A percentile compares a stretch with the other conserved stretches of the same genome.
These are phyloP conservation scores for Nymphicus hollandicus DNA, from an alignment of 2,113 vertebrate genomes.

Conservation along the genomic window DNA sequence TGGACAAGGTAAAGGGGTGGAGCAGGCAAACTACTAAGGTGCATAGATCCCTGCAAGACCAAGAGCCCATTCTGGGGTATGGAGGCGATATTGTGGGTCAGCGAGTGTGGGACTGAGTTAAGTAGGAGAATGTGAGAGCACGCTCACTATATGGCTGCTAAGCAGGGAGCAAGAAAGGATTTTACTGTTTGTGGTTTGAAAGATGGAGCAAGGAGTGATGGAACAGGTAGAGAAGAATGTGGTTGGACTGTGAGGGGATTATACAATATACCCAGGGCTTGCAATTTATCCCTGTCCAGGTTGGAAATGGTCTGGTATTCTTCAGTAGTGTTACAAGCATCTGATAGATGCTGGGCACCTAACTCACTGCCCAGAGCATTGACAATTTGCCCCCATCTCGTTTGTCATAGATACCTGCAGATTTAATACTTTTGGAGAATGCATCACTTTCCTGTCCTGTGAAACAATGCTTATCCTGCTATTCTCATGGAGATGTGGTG, in stretches of 20 bases:
- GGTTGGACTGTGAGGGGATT: background rate
- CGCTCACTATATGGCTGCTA: background rate
- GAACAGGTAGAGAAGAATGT: background rate
- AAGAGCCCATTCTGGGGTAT: background rate
- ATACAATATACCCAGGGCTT: background rate
- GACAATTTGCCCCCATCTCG: background rate
- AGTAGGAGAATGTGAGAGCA: background rate
- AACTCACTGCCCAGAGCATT: background rate
- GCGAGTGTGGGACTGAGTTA: background rate
- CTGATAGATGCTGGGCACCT: background rate
- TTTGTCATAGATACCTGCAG: background rate
- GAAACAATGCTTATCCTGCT: conserved; percentile 12
- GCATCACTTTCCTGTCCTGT: background rate
- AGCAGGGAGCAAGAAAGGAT: background rate
- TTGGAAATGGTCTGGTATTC: background rate
- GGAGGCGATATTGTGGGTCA: background rate
- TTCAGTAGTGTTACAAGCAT: background rate
- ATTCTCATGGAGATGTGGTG: conserved; percentile 24
- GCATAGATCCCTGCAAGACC: background rate
- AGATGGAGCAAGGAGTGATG: background rate
- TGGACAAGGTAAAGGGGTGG: background rate
- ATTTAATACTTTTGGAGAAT: background rate
- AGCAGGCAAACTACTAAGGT: background rate
- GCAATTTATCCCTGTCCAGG: background rate
- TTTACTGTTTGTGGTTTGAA: background rate